These are phyloP conservation scores for Agrotis exclamationis DNA, from an alignment of 2,888 invertebrate species.

Conservation along the genomic window DNA sequence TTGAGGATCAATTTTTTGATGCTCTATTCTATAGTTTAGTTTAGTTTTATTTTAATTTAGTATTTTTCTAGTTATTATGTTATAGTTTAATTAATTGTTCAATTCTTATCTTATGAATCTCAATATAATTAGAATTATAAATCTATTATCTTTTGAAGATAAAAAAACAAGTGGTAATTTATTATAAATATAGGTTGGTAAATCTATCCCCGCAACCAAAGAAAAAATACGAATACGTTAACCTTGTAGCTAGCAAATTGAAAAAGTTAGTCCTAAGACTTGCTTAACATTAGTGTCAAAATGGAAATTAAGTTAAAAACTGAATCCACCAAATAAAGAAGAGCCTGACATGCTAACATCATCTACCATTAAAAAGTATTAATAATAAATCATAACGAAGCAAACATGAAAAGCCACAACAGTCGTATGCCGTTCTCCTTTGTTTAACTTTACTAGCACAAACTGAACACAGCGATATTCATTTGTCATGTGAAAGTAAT, in stretches of 20 bases:
- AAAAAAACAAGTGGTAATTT: too few relatives aligned
- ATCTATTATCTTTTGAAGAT: too few relatives aligned
- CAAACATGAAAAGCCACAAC: constrained; percentile 44
- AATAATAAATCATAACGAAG: constrained; percentile 50
- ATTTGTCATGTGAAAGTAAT: constrained; percentile 62
- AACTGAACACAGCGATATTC: constrained; percentile 51
- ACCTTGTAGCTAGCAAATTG: neutral
- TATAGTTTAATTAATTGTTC: too few relatives aligned
- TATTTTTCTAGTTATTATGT: too few relatives aligned
- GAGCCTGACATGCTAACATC: constrained; percentile 39
- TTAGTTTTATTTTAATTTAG: too few relatives aligned
- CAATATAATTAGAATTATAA: too few relatives aligned
- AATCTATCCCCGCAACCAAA: neutral
- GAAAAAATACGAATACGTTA: neutral
- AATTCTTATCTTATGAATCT: too few relatives aligned
- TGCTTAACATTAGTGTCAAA: constrained; percentile 2
- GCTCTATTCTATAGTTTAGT: too few relatives aligned
- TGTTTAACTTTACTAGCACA: constrained; percentile 44
- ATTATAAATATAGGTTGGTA: neutral
- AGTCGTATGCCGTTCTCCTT: constrained; percentile 51
- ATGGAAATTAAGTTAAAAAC: constrained; percentile 19
- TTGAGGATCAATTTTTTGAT: too few relatives aligned
- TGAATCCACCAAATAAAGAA: constrained; percentile 5
- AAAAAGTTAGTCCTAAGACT: neutral
- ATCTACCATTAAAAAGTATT: constrained; percentile 35